These are phyloP conservation scores for Lepetodrilus schrolli DNA, from an alignment of 2,888 invertebrate genomes.

Conservation along the genomic window DNA sequence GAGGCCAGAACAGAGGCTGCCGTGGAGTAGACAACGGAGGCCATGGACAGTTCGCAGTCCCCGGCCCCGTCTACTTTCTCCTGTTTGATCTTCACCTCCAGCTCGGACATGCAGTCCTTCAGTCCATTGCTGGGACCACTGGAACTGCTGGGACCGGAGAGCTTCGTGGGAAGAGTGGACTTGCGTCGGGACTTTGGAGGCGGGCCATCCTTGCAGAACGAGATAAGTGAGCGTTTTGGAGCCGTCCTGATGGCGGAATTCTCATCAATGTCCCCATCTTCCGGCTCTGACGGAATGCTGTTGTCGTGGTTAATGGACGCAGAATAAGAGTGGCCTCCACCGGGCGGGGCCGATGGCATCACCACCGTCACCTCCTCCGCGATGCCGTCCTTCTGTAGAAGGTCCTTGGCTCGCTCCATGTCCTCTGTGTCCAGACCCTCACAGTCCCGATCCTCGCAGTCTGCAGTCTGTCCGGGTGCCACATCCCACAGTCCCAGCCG, in stretches of 20 bases:
- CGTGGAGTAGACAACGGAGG: conserved; percentile 47
- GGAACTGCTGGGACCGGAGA: conserved; percentile 7
- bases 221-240: conserved; percentile 57
- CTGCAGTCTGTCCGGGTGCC: conserved; percentile 9
- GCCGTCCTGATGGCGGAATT: conserved; percentile 58
- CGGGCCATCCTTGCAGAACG: conserved; percentile 44
- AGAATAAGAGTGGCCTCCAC: conserved; percentile 41
- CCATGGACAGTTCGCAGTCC: conserved; percentile 43
- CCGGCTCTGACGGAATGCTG: conserved; percentile 43
- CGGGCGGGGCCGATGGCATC: conserved; percentile 60
- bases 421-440: conserved; percentile 30
- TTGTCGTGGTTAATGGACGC: conserved; percentile 46
- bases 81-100: conserved; percentile 27
- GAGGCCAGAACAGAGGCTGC: conserved; percentile 36
- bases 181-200: conserved; percentile 50
- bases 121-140: background rate
- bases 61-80: conserved; percentile 29
- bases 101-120: background rate
- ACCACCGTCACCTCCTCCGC: conserved; percentile 68
- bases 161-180: conserved; percentile 47
- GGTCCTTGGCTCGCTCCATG: conserved; percentile 48
- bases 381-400: conserved; percentile 59
- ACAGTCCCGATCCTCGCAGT: background rate
- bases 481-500: background rate
- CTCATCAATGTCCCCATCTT: conserved; percentile 31